Conservation (phyloP, 2,888 invertebrate genomes). For the Germaria angustata region DNA sequence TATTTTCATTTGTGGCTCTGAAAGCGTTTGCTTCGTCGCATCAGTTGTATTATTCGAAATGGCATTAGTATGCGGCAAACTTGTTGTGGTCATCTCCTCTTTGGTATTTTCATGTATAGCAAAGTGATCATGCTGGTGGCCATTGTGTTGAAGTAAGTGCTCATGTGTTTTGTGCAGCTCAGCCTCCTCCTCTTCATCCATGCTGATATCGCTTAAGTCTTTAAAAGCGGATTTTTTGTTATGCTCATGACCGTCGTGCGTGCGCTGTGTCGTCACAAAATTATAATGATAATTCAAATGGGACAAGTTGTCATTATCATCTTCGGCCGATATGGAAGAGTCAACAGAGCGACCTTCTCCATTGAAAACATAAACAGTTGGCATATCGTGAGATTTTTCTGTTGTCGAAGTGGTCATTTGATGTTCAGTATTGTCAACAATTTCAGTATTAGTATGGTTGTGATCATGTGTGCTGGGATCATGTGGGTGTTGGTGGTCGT, state of each 20-base stretch:
- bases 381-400: conserved; percentile 61
- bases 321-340: conserved; percentile 68
- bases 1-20: conserved; percentile 74
- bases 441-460: neutral
- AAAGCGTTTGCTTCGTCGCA: conserved; percentile 21
- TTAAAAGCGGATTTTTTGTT: conserved; percentile 72
- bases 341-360: conserved; percentile 74
- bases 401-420: conserved; percentile 59
- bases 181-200: conserved; percentile 82
- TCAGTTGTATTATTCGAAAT: neutral
- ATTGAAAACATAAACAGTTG: conserved; percentile 70
- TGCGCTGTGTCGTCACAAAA: conserved; percentile 72
- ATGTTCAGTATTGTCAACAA: conserved; percentile 45
- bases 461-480: conserved; percentile 17
- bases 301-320: conserved; percentile 66
- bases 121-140: conserved; percentile 50
- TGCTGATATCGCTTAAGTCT: conserved; percentile 89
- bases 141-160: conserved; percentile 46
- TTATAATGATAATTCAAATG: conserved; percentile 69
- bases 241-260: conserved; percentile 56
- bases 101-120: conserved; percentile 57
- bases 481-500: conserved; percentile 45
- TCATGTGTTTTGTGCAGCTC: conserved; percentile 46
- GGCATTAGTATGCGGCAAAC: conserved; percentile 67
- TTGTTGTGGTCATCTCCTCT: conserved; percentile 46